A percentile compares a stretch with the other conserved stretches of the same genome.
Evolutionary conservation across 2,113 vertebrate species (phyloP).

Genomic region (Henicopernis longicauda): DNA sequence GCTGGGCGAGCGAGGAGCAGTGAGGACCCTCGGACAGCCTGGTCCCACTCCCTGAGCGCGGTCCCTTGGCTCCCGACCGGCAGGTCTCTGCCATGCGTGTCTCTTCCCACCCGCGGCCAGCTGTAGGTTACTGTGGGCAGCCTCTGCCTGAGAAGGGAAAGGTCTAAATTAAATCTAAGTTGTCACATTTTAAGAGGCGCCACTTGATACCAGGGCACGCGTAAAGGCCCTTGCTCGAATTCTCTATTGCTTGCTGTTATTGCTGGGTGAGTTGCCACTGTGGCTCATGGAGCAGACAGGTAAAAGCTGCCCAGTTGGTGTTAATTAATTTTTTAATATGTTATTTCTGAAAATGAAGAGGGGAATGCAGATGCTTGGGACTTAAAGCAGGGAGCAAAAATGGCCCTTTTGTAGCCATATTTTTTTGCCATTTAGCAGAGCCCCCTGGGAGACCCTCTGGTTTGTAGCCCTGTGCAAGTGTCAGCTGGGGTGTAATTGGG

Average conservation of each 20-base stretch:
- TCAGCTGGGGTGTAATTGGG: background rate
- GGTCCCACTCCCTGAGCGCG: fast-evolving
- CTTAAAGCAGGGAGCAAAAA: background rate
- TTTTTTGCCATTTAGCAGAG: background rate
- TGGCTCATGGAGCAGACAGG: background rate
- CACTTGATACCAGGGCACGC: fast-evolving
- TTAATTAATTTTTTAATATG: background rate
- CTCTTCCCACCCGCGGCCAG: background rate
- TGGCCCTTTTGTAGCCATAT: background rate
- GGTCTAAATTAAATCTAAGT: background rate
- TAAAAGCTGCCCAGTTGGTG: background rate
- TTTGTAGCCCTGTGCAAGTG: too few species aligned
- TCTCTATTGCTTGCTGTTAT: background rate
- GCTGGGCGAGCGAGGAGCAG: background rate
- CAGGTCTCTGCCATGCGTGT: fast-evolving
- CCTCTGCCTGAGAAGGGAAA: background rate
- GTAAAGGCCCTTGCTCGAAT: background rate
- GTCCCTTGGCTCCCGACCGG: background rate
- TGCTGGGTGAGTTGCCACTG: background rate
- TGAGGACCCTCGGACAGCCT: fast-evolving
- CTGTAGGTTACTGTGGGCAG: background rate
- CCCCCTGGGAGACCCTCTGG: background rate
- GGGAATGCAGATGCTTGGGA: background rate
- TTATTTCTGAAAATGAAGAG: background rate
- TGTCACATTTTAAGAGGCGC: background rate